These are phyloP conservation scores for Drosophila flavopinicola DNA, from an alignment of 2,888 invertebrate species.

Conservation along the genomic window DNA sequence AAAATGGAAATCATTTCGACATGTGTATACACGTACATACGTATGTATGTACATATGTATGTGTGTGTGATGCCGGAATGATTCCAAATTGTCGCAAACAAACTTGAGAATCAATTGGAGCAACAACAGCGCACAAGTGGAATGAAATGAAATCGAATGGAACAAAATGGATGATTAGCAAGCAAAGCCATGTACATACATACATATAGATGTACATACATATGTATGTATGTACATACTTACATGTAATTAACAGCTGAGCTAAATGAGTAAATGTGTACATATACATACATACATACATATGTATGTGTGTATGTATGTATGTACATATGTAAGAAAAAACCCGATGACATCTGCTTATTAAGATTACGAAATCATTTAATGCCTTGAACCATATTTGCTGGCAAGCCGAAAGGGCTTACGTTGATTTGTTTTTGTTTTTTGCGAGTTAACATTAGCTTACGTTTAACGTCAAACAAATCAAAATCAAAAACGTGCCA, in stretches of 20 bases:
- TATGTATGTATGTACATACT: not conserved
- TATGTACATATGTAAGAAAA: conserved; percentile 1
- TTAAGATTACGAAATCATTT: conserved; percentile 29
- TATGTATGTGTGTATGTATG: not conserved
- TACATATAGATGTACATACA: not conserved
- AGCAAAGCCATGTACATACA: not conserved
- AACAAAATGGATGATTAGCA: conserved; percentile 30
- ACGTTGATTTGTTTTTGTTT: not conserved
- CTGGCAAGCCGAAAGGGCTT: conserved; percentile 1
- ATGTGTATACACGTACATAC: conserved; percentile 26
- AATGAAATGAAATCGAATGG: conserved; percentile 20
- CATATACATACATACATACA: not conserved
- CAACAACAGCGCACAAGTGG: conserved; percentile 33
- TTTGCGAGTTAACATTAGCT: conserved; percentile 9
- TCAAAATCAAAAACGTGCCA: conserved; percentile 53
- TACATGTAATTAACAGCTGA: conserved; percentile 2
- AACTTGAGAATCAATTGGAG: conserved; percentile 73
- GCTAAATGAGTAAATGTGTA: not conserved
- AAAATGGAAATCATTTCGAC: conserved; percentile 62
- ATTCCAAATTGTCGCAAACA: conserved; percentile 58
- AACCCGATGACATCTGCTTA: conserved; percentile 42
- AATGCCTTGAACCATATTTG: conserved; percentile 43
- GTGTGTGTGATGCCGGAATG: conserved; percentile 35
- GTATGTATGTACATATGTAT: conserved; percentile 7
- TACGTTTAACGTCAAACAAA: conserved; percentile 43